Conservation (phyloP, 2,797 vertebrate genomes). For the Cetoscarus ocellatus region DNA sequence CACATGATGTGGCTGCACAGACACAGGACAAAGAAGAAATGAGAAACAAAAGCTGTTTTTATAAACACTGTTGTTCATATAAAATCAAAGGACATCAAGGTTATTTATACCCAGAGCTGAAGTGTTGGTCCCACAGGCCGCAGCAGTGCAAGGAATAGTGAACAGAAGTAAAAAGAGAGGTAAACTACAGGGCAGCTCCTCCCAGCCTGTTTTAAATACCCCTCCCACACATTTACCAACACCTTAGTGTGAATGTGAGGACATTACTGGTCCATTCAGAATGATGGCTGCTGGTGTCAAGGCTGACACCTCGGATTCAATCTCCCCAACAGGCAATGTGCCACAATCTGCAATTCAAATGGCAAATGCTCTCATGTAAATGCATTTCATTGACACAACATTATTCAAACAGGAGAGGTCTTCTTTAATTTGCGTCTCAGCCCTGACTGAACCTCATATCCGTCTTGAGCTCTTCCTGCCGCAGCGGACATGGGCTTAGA, state of each 20-base stretch:
- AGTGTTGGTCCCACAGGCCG: conserved; percentile 20
- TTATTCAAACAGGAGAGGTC: conserved; percentile 23
- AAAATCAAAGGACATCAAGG: conserved; percentile 5
- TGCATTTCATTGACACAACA: conserved; percentile 1
- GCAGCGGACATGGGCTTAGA: conserved; percentile 42
- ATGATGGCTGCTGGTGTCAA: conserved; percentile 75
- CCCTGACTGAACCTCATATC: conserved; percentile 15
- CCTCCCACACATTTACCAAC: conserved; percentile 78
- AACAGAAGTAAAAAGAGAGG: conserved; percentile 55
- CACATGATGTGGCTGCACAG: conserved; percentile 10
- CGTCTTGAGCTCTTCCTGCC: conserved; percentile 42
- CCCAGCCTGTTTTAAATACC: conserved; percentile 71
- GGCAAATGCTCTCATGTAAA: conserved; percentile 38
- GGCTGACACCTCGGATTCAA: conserved; percentile 72
- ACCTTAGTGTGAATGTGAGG: conserved; percentile 74
- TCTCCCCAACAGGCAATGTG: conserved; percentile 52
- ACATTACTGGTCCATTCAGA: conserved; percentile 81
- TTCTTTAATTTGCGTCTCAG: conserved; percentile 22
- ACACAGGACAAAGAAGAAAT: background rate
- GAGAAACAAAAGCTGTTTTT: conserved; percentile 12
- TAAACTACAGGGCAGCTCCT: conserved; percentile 72
- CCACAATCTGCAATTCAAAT: conserved; percentile 63
- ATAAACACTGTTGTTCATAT: conserved; percentile 20
- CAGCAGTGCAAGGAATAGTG: conserved; percentile 42
- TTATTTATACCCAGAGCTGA: conserved; percentile 11